Evolutionary conservation across 2,113 vertebrate genomes (phyloP), one percentile per base, ranked within the genome.

Genomic region (Rhizomys pruinosus): DNA sequence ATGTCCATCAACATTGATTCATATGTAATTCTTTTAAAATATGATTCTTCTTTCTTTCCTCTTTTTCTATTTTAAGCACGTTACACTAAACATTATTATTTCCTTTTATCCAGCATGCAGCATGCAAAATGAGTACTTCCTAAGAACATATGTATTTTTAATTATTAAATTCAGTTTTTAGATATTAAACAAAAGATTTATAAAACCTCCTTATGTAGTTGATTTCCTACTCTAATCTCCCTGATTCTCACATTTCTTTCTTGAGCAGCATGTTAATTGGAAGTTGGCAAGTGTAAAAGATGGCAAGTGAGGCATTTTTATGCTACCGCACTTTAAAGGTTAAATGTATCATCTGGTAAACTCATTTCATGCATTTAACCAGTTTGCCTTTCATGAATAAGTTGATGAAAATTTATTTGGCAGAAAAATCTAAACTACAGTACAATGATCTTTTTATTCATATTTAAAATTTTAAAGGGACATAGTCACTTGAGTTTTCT

Each of bases 291-390:
- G 32, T 23, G 73, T 82, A 44, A 55, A 96, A 88, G 89, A 94
- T 44, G 22, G 22, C 68, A 89, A 72, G 69, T 39, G 85, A 93
- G 73, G 44, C 4, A 82, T 93, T 94, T 89, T 87, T 76, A 86
- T 68, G 19, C 57, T 77, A 66, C 59, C 85, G 84, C 91, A 20
- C 22, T 68, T 94, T 81, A 84, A 93, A 95, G 66, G 68, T 95
- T 96, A 96, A 95, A 93, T 85, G 92, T 55, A 88, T 74, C 47
- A 80, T 82, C 63, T 52, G 66, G 66, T 77, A 82, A 71, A 66
- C 69, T 95, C 72, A 8, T 78, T 93, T 63, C 23, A 73, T 66
- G 66, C 42, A 76, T 93, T 93, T 94, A 96, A 82, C 52, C 68
- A 94, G 59, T 2, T 80, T 87, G 91, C 87, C 55, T 95, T 90